These are phyloP conservation scores for Tachysurus vachellii DNA, from an alignment of 2,113 vertebrate genomes.

Conservation along the genomic window DNA sequence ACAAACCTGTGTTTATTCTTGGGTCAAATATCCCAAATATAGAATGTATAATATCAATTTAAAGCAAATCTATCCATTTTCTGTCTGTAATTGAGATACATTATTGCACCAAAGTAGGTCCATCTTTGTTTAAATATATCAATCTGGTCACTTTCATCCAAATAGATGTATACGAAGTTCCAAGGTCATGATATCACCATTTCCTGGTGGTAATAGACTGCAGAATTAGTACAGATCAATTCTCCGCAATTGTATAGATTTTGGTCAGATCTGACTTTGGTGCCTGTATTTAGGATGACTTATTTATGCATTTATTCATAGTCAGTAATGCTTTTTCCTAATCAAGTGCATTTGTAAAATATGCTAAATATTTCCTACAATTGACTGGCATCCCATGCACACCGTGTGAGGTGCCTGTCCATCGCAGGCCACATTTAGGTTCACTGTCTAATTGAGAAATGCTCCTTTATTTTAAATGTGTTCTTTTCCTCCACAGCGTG, in stretches of 20 bases:
- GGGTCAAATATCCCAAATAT: neutral
- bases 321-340: too few relatives aligned
- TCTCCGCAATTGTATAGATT: neutral
- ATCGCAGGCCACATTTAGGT: neutral
- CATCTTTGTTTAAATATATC: neutral
- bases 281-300: too few relatives aligned
- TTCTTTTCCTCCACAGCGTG: constrained; percentile 59
- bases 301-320: too few relatives aligned
- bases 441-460: neutral
- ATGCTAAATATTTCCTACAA: too few relatives aligned
- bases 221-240: neutral
- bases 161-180: neutral
- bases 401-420: too few relatives aligned
- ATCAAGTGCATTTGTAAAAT: too few relatives aligned
- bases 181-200: neutral
- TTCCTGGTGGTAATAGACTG: neutral
- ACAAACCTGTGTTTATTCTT: neutral
- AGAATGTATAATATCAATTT: too few relatives aligned
- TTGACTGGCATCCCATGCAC: too few relatives aligned
- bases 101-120: neutral
- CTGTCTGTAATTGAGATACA: too few relatives aligned
- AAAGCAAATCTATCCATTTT: neutral
- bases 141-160: neutral
- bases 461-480: constrained; percentile 37
- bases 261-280: neutral